phyloP scores from a whole-genome alignment of 2,113 vertebrate species.

The Phocoena phocoena region DNA sequence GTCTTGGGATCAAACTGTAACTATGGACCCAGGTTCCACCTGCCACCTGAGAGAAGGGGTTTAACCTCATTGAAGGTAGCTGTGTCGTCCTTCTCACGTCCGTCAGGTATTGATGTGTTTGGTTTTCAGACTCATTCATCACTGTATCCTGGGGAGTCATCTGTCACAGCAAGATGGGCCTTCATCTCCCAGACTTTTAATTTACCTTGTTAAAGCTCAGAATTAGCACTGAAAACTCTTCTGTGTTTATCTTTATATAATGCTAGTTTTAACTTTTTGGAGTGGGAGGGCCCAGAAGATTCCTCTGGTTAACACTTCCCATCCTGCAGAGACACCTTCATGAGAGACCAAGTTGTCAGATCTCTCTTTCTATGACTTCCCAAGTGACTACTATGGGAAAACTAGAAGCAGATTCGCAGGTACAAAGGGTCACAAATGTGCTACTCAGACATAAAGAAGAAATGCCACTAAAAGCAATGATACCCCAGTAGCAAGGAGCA shows the following conservation, averaged over 20 bases:
- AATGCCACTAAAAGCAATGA: neutral
- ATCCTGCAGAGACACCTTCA: neutral
- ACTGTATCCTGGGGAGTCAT: slow-evolving; percentile 21
- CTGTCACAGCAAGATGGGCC: slow-evolving; percentile 15
- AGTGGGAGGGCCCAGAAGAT: neutral
- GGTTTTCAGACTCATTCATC: slow-evolving; percentile 72
- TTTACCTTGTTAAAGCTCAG: slow-evolving; percentile 17
- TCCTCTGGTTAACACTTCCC: neutral
- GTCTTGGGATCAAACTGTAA: slow-evolving; percentile 73
- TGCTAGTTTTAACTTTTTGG: neutral
- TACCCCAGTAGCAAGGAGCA: neutral
- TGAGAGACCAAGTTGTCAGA: neutral
- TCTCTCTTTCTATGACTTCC: neutral
- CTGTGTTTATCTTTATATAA: neutral
- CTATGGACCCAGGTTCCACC: slow-evolving; percentile 56
- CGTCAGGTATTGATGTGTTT: slow-evolving; percentile 69
- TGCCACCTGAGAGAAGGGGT: slow-evolving; percentile 43
- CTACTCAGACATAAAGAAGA: neutral
- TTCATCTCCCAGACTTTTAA: neutral
- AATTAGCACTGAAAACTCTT: neutral
- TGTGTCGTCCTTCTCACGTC: slow-evolving; percentile 23
- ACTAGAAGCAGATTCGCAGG: neutral
- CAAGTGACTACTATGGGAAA: neutral
- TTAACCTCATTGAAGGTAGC: slow-evolving; percentile 57
- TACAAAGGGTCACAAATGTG: neutral